Conservation (phyloP, 2,113 vertebrate species). For the Bos taurus region DNA sequence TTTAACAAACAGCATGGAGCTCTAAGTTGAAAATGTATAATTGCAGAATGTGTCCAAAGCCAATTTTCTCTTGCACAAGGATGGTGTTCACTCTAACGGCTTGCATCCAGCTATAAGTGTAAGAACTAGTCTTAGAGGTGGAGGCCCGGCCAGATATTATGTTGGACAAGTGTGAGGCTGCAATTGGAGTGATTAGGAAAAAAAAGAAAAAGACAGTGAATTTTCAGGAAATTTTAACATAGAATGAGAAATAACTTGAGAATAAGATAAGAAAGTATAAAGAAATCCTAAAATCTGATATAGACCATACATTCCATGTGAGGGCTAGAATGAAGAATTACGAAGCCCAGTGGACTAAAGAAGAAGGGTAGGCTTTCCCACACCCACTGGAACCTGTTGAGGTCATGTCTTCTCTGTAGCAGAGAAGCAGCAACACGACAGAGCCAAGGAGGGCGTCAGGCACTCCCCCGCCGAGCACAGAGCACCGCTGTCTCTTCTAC, state of each 20-base stretch:
- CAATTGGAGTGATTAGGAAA: not conserved
- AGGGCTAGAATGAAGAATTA: not conserved
- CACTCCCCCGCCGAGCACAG: accelerated
- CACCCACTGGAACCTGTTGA: not conserved
- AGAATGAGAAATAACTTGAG: not conserved
- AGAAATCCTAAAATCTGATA: not conserved
- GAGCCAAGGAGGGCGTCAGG: accelerated
- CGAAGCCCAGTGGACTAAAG: accelerated
- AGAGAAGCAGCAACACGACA: not conserved
- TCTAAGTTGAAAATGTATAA: not conserved
- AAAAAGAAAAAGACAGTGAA: not conserved
- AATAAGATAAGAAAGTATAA: conserved; percentile 12
- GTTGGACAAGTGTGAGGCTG: accelerated
- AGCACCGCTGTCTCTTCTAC: accelerated
- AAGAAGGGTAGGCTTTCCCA: no score
- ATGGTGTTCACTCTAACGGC: not conserved
- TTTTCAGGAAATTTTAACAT: not conserved
- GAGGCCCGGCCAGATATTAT: accelerated
- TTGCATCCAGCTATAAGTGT: accelerated
- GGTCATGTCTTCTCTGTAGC: not conserved
- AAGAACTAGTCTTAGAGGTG: accelerated
- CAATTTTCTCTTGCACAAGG: not conserved
- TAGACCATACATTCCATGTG: accelerated
- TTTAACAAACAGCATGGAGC: not conserved
- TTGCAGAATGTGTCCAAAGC: not conserved